Evolutionary conservation across 2,888 invertebrate genomes (phyloP), one percentile per base, ranked within the genome.

Genomic region (Drosophila aldrichi): DNA sequence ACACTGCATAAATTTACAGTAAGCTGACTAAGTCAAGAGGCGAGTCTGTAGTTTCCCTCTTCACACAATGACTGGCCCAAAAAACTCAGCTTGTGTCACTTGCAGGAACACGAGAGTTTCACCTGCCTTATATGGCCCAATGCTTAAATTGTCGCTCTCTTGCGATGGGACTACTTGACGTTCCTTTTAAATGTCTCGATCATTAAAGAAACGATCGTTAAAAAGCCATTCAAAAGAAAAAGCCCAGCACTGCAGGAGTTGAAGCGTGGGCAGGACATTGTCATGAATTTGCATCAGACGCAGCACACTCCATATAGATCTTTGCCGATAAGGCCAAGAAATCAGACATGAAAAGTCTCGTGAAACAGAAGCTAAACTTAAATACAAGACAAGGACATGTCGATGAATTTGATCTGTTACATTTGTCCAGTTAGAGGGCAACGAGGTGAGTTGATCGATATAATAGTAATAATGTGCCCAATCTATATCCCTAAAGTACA

Each of bases 111-210:
- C 34, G 71, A 79, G 74, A 79, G 74, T 83, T 88, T 84, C 87
- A 88, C 88, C 72, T 63, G 81, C 85, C 81, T 32, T 74, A 80
- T 86, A 75, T 68, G 86, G 86, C 38, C 38, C 41, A 69, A 55
- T 29, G 55, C 73, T 69, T 67, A 78, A 79, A 74, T 81, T 79
- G 79, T 66, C 29, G 25, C 70, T 74, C 59, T 70, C 54, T 43
- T 43, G 36, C 36, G 14, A 29, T 55, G 65, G 41, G 34, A 70
- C 71, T 77, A 65, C 65, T 70, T 72, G 57, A 69, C 48, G 49
- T 25, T 25, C 41, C 44, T 71, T 55, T 55, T 72, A 52, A 66
- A 59, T 58, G 59, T 29, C 58, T 48, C 46, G 54, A 52, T 55
- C 67, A 77, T 83, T 70, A 74, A 74, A 70, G 58, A 77, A 75